phyloP scores from a whole-genome alignment of 2,797 vertebrate genomes.

The Sebastiscus albofasciatus region DNA sequence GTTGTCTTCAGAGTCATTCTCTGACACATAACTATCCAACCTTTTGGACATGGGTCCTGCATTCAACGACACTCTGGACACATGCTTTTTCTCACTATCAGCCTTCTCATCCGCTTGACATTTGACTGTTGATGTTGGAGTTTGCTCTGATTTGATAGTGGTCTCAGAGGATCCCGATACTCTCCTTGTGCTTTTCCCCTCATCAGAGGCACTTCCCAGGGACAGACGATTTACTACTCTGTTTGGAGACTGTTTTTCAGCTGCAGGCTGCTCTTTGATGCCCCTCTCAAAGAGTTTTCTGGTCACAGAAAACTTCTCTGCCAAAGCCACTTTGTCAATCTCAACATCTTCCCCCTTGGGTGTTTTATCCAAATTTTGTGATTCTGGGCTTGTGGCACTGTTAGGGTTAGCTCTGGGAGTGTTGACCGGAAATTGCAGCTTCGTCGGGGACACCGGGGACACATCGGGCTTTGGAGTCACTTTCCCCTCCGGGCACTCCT shows the following conservation, averaged over 20 bases:
- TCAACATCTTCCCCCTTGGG: constrained; percentile 88
- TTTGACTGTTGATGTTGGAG: constrained; percentile 55
- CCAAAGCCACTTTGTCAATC: constrained; percentile 91
- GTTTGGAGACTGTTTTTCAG: constrained; percentile 82
- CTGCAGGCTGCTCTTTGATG: constrained; percentile 83
- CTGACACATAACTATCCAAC: constrained; percentile 87
- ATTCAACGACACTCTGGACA: constrained; percentile 78
- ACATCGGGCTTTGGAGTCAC: constrained; percentile 74
- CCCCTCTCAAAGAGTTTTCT: constrained; percentile 93
- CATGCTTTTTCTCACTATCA: constrained; percentile 70
- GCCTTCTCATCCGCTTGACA: constrained; percentile 64
- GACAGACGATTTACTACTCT: constrained; percentile 75
- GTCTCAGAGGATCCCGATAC: constrained; percentile 81
- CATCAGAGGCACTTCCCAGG: constrained; percentile 81
- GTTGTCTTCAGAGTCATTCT: constrained; percentile 85
- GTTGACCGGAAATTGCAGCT: constrained; percentile 77
- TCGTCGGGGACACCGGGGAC: constrained; percentile 76
- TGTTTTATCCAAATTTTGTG: constrained; percentile 79
- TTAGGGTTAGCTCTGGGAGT: constrained; percentile 80
- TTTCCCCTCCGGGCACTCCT: constrained; percentile 80
- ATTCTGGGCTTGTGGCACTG: constrained; percentile 76
- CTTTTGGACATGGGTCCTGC: constrained; percentile 92
- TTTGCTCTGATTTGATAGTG: constrained; percentile 76
- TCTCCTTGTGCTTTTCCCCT: constrained; percentile 80
- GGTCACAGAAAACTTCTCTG: constrained; percentile 94